Evolutionary conservation across 1,140 invertebrate species (phyloP).

Genomic region (Eumaeus atala): DNA sequence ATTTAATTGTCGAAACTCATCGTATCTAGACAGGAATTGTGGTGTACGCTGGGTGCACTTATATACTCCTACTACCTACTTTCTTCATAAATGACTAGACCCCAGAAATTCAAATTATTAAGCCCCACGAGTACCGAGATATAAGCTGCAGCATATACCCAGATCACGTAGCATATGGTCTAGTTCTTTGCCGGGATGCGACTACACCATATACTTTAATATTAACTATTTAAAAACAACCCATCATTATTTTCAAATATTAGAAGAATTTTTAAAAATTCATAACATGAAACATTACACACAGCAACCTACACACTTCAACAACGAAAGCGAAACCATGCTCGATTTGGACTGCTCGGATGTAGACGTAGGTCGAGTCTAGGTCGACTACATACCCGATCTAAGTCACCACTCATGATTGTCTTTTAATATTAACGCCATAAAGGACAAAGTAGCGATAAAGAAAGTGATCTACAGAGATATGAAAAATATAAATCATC

Average conservation of each 20-base stretch:
- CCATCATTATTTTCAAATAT: not conserved
- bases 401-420: slow-evolving; percentile 12
- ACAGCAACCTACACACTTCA: slow-evolving; percentile 11
- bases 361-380: not conserved
- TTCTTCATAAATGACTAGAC: too few species aligned
- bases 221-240: not conserved
- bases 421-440: slow-evolving; percentile 8
- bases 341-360: slow-evolving; percentile 11
- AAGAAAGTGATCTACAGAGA: not conserved
- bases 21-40: too few species aligned
- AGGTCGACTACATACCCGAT: slow-evolving; percentile 6
- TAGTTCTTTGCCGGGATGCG: not conserved
- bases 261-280: not conserved
- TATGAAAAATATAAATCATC: slow-evolving; percentile 8
- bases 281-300: not conserved
- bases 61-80: too few species aligned
- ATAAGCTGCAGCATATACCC: too few species aligned
- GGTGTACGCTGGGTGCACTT: too few species aligned
- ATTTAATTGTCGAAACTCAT: too few species aligned
- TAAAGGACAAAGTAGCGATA: not conserved
- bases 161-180: not conserved
- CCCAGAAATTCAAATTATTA: too few species aligned
- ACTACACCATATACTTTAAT: not conserved
- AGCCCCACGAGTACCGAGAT: too few species aligned
- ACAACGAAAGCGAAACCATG: slow-evolving; percentile 11